A percentile compares a stretch with the other conserved stretches of the same genome.
Evolutionary conservation across 2,888 invertebrate genomes (phyloP).

Genomic region (Cosmia trapezina): DNA sequence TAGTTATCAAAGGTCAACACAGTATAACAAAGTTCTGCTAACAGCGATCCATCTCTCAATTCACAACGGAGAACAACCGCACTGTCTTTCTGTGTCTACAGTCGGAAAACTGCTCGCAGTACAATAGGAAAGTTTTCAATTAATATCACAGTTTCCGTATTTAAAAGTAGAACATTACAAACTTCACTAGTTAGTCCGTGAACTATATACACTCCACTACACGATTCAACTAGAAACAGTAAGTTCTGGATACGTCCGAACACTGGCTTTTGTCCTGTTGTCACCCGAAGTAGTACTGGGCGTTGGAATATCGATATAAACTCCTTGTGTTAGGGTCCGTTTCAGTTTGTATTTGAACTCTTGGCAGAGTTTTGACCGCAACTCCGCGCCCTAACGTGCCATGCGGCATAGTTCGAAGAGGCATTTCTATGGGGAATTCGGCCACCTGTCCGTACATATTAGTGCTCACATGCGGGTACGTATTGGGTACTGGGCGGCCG

Average conservation of each 20-base stretch:
- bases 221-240: conserved; percentile 89
- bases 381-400: conserved; percentile 87
- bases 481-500: conserved; percentile 87
- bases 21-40: conserved; percentile 59
- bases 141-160: conserved; percentile 90
- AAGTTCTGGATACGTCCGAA: conserved; percentile 89
- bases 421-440: conserved; percentile 89
- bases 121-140: conserved; percentile 87
- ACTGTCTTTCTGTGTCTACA: conserved; percentile 76
- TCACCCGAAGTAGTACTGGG: conserved; percentile 95
- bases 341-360: conserved; percentile 87
- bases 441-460: conserved; percentile 90
- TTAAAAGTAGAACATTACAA: conserved; percentile 88
- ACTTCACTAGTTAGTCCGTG: conserved; percentile 74
- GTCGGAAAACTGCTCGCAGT: conserved; percentile 78
- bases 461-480: conserved; percentile 87
- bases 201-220: conserved; percentile 84
- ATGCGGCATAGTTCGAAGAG: conserved; percentile 87
- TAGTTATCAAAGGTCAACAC: conserved; percentile 63
- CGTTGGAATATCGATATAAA: conserved; percentile 92
- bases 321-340: conserved; percentile 91
- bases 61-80: conserved; percentile 62
- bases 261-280: conserved; percentile 90
- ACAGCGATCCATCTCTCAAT: conserved; percentile 62
- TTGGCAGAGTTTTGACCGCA: conserved; percentile 86